These are phyloP conservation scores for Synergus japonicus DNA, from an alignment of 2,888 invertebrate species.

Conservation along the genomic window DNA sequence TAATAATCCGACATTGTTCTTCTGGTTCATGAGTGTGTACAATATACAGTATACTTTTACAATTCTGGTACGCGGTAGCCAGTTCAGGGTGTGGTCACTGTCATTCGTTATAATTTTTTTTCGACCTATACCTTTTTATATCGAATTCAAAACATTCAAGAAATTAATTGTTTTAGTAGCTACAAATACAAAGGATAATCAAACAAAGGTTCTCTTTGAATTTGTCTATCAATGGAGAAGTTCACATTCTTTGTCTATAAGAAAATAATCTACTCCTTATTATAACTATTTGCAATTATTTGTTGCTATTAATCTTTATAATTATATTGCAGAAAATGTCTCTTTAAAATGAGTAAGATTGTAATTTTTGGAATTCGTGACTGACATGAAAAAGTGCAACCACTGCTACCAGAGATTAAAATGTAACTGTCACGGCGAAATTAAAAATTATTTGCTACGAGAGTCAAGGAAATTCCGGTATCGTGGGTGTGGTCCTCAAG, in stretches of 20 bases:
- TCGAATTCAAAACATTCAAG: neutral
- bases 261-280: too few relatives aligned
- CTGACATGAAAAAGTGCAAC: neutral
- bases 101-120: slow-evolving; percentile 3
- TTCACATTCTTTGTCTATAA: too few relatives aligned
- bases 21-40: neutral
- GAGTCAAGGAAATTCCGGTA: slow-evolving; percentile 7
- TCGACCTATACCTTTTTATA: neutral
- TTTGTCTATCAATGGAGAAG: too few relatives aligned
- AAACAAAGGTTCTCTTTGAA: too few relatives aligned
- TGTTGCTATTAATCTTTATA: too few relatives aligned
- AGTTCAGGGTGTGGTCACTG: slow-evolving; percentile 24
- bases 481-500: slow-evolving; percentile 31
- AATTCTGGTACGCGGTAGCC: neutral
- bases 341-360: too few relatives aligned
- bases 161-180: neutral
- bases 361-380: neutral
- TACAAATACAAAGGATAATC: neutral
- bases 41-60: slow-evolving; percentile 13
- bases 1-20: slow-evolving; percentile 19
- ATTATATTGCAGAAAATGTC: too few relatives aligned
- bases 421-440: neutral
- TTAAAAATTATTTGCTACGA: slow-evolving; percentile 17
- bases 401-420: slow-evolving; percentile 5
- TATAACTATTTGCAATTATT: too few relatives aligned